Conservation (phyloP, 2,113 vertebrate genomes). For the Scytalopus superciliaris region DNA sequence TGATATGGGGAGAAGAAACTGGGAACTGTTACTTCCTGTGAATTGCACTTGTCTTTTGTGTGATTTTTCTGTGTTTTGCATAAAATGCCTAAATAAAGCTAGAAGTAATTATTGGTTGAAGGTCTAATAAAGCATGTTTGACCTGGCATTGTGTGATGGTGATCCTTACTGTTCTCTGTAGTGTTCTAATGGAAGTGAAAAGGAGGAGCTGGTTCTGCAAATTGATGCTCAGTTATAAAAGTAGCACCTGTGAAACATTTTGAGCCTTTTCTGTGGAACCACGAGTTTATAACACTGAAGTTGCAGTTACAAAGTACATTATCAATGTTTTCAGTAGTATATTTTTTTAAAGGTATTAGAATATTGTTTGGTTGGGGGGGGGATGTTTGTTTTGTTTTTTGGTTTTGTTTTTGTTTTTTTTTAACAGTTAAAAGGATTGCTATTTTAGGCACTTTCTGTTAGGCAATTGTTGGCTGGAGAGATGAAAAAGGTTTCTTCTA, state of each 20-base stretch:
- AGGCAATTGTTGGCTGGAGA: neutral
- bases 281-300: neutral
- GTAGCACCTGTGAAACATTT: neutral
- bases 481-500: neutral
- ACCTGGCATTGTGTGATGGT: neutral
- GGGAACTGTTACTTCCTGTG: neutral
- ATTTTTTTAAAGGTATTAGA: neutral
- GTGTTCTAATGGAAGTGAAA: neutral
- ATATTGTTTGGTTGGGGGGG: neutral
- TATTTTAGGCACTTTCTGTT: neutral
- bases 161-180: neutral
- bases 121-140: neutral
- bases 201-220: neutral
- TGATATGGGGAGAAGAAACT: neutral
- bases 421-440: neutral
- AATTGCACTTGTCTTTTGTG: neutral
- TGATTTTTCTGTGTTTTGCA: neutral
- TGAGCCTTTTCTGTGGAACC: neutral
- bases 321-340: neutral
- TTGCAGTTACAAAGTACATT: neutral
- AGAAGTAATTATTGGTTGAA: neutral
- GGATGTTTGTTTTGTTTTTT: too few relatives aligned
- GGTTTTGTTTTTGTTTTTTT: neutral
- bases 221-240: neutral
- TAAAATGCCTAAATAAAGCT: neutral